Evolutionary conservation across 2,888 invertebrate species (phyloP), one percentile per base, ranked within the genome.

Genomic region (Sphaerophoria taeniata): DNA sequence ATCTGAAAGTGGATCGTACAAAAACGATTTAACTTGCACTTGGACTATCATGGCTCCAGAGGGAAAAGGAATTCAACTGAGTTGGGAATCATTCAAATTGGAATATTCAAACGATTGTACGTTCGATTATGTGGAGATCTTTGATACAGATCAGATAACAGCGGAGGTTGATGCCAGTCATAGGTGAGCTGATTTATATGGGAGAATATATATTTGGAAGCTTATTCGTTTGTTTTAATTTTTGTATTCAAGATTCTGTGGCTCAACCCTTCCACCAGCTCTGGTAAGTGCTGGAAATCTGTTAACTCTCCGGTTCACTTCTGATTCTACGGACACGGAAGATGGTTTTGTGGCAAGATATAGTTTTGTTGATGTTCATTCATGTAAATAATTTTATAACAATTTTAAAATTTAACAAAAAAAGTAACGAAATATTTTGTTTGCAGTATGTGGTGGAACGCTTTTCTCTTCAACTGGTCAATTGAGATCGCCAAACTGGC

Each of bases 401-500:
- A n/a, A n/a, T n/a, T n/a, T n/a, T n/a, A n/a, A n/a, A n/a, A n/a
- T 45, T 47, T 53, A 11, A 31, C 1, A 24, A 53, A 31, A 39
- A n/a, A 43, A 36, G 7, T 53, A 36, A 12, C 12, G 3, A 33
- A 49, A 56, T 7, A 65, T 12, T 45, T 7, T 75, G 34, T 45
- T 90, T 91, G 56, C 88, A 94, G 94, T 93, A 53, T 98, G 98
- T 90, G 97, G 97, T 2, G 96, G 96, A 0, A 93, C 93, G 53
- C 95, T 94, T 87, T 93, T 94, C 45, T 94, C 95, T 45, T 89
- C 93, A 33, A 93, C 93, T 43, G 98, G 98, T 0, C 90, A 93
- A 6, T 93, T 98, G 11, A 94, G 93, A 88, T 96, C 97, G 5
- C 98, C 98, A 0, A 94, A 94, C 65, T 98, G 95, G 93, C 98